phyloP scores from a whole-genome alignment of 2,113 vertebrate genomes.

The Psittacula cyanocephala region DNA sequence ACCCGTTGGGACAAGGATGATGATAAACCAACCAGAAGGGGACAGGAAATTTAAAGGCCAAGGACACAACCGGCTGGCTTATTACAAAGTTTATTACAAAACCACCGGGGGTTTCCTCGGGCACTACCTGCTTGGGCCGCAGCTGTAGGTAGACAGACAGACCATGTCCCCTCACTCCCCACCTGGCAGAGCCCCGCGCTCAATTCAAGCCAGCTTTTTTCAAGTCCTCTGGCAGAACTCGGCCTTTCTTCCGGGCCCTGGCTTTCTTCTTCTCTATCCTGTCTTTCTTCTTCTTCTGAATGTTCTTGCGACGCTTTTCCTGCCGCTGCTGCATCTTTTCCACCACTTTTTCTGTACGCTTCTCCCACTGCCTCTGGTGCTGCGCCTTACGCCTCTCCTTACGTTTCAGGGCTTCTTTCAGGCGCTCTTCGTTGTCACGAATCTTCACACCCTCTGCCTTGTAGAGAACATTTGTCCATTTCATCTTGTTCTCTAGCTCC shows the following conservation, averaged over 20 bases:
- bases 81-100: background rate
- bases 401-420: conserved; percentile 83
- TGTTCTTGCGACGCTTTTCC: conserved; percentile 86
- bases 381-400: conserved; percentile 83
- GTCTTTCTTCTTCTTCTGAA: conserved; percentile 78
- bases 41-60: background rate
- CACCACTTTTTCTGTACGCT: conserved; percentile 75
- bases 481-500: conserved; percentile 84
- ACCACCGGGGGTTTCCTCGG: background rate
- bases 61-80: background rate
- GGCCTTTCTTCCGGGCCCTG: conserved; percentile 84
- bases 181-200: background rate
- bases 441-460: conserved; percentile 91
- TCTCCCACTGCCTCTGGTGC: conserved; percentile 79
- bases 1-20: too few relatives aligned
- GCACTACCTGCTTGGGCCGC: background rate
- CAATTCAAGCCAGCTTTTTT: conserved; percentile 74
- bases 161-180: background rate
- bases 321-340: conserved; percentile 89
- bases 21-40: background rate
- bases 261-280: conserved; percentile 82
- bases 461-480: conserved; percentile 90
- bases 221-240: conserved; percentile 87
- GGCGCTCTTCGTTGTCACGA: conserved; percentile 83
- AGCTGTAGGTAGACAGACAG: background rate